Evolutionary conservation across 2,797 vertebrate species (phyloP), one percentile per base, ranked within the genome.

Genomic region (Chloroceryle amazona): DNA sequence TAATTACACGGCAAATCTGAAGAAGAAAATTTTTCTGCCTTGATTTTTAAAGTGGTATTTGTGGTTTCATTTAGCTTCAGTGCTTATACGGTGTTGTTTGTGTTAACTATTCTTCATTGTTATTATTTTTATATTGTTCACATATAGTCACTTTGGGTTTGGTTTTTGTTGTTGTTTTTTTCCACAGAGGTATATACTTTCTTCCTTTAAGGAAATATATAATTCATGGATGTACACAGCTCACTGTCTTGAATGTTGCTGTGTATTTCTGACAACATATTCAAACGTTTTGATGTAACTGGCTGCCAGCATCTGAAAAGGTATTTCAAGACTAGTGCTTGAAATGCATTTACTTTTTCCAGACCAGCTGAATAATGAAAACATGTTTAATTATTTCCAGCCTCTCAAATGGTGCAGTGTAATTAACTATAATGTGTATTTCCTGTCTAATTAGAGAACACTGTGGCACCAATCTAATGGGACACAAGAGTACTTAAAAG

Each of bases 351-450:
- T 90, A 58, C 61, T 80, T 95, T 96, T 96, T 96, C 85, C 90
- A 96, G 95, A 84, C 62, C 86, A 95, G 35, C 11, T 96, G 74
- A 98, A 90, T 97, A 96, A 97, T 86, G 80, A 97, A 97, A 98
- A 95, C 58, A 83, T 87, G 90, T 88, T 97, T 97, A 97, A 98
- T 98, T 97, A 98, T 97, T 98, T 98, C 96, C 96, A 97, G 90
- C 57, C 75, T 93, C 80, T 94, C 9, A 0, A 96, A 52, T 87
- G 31, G 65, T 90, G 47, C 92, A 95, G 42, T 92, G 10, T 96
- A 98, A 98, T 98, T 98, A 98, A 95, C 89, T 88, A 60, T 90
- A 89, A 97, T 97, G 75, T 54, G 18, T 89, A 81, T 95, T 98
- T 98, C 95, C 86, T 29, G 63, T 80, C 83, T 97, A 97, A 96